These are phyloP conservation scores for Fragum fragum DNA, from an alignment of 2,888 invertebrate species.

Conservation along the genomic window DNA sequence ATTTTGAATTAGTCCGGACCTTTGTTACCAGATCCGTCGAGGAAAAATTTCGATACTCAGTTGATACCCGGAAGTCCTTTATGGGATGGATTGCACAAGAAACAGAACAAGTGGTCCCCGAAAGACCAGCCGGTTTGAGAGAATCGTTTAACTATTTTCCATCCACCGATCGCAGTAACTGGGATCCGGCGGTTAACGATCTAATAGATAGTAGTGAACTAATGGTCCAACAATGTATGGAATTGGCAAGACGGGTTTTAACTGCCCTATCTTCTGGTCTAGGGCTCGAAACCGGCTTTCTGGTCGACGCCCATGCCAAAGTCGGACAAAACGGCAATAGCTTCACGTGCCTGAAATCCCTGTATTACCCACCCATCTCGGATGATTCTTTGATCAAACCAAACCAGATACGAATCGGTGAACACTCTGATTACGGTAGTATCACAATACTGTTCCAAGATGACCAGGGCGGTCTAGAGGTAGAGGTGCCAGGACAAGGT, in stretches of 20 bases:
- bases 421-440: constrained; percentile 72
- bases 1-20: background rate
- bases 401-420: constrained; percentile 71
- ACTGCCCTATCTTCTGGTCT: constrained; percentile 38
- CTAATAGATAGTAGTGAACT: constrained; percentile 8
- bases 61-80: background rate
- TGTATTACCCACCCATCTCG: constrained; percentile 36
- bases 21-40: background rate
- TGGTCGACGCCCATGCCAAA: constrained; percentile 26
- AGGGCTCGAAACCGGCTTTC: constrained; percentile 1
- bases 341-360: constrained; percentile 12
- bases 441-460: constrained; percentile 73
- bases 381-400: constrained; percentile 50
- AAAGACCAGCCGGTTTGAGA: constrained; percentile 41
- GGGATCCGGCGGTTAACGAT: background rate
- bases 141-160: constrained; percentile 46
- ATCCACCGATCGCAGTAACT: constrained; percentile 19
- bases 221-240: constrained; percentile 24
- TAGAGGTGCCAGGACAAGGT: constrained; percentile 90
- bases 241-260: constrained; percentile 22
- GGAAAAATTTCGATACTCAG: background rate
- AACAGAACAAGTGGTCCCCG: constrained; percentile 47
- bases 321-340: constrained; percentile 28
- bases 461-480: constrained; percentile 68
- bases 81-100: constrained; percentile 51